A percentile compares a stretch with the other conserved stretches of the same genome.
These are phyloP conservation scores for Hyles euphorbiae DNA, from an alignment of 1,140 invertebrate genomes.

Conservation along the genomic window DNA sequence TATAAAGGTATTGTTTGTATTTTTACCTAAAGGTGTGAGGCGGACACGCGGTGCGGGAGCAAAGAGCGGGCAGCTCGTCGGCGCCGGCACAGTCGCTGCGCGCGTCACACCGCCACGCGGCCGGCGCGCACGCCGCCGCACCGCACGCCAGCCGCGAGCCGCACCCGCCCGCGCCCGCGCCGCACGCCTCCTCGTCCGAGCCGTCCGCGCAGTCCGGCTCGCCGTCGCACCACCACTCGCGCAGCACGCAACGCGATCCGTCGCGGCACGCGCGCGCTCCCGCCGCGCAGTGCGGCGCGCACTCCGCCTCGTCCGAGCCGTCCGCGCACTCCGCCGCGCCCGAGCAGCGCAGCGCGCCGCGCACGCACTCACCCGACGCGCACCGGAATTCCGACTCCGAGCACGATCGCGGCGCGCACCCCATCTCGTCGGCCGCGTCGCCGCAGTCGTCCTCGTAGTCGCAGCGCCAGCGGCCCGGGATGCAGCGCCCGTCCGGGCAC, in stretches of 20 bases:
- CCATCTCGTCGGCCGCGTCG: slow-evolving; percentile 84
- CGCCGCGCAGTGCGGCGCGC: slow-evolving; percentile 73
- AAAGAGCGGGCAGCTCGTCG: slow-evolving; percentile 74
- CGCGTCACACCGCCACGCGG: slow-evolving; percentile 82
- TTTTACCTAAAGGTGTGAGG: slow-evolving; percentile 63
- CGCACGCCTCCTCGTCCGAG: slow-evolving; percentile 81
- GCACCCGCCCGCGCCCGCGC: slow-evolving; percentile 76
- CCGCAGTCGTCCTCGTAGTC: slow-evolving; percentile 81
- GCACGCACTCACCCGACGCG: slow-evolving; percentile 80
- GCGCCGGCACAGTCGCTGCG: slow-evolving; percentile 79
- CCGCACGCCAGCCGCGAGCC: slow-evolving; percentile 78
- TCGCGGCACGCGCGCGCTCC: slow-evolving; percentile 57
- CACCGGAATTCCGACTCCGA: slow-evolving; percentile 80
- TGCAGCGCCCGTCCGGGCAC: slow-evolving; percentile 84
- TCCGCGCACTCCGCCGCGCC: slow-evolving; percentile 82
- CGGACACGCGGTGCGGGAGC: slow-evolving; percentile 45
- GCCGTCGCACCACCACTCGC: slow-evolving; percentile 81
- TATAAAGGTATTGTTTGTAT: too few relatives aligned
- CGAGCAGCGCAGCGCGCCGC: slow-evolving; percentile 79
- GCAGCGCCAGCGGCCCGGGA: slow-evolving; percentile 85
- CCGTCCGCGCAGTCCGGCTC: slow-evolving; percentile 83
- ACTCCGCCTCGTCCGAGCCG: slow-evolving; percentile 78
- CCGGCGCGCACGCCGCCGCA: slow-evolving; percentile 78
- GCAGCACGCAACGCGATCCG: slow-evolving; percentile 19
- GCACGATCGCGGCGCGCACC: slow-evolving; percentile 81